Conservation (phyloP, 2,797 vertebrate species). For the Danio jaintianensis region DNA sequence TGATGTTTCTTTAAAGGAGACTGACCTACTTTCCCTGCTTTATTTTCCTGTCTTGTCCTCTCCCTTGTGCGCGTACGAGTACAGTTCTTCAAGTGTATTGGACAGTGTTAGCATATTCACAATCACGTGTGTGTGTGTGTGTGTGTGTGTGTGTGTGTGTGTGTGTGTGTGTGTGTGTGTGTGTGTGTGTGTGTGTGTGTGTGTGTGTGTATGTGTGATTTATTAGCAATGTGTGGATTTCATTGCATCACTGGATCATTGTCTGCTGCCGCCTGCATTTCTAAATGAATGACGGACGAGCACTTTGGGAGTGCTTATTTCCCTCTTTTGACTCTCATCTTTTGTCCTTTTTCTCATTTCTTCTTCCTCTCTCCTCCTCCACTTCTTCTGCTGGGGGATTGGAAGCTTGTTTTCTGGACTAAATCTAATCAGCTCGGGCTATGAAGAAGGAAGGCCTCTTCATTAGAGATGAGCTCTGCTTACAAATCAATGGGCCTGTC, state of each 20-base stretch:
- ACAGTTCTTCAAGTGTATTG: conserved; percentile 39
- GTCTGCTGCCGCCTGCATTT: conserved; percentile 27
- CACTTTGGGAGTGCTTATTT: conserved; percentile 11
- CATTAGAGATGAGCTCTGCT: conserved; percentile 61
- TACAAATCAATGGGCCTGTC: conserved; percentile 58
- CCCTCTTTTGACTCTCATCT: conserved; percentile 11
- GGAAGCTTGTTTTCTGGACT: conserved; percentile 50
- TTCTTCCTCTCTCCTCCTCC: conserved; percentile 27
- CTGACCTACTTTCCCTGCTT: conserved; percentile 68
- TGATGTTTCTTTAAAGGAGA: conserved; percentile 60
- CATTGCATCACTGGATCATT: conserved; percentile 28
- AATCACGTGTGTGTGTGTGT: conserved; percentile 46
- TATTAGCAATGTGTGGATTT: conserved; percentile 28
- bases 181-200: conserved; percentile 43
- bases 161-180: conserved; percentile 43
- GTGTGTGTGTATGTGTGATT: conserved; percentile 42
- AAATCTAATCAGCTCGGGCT: conserved; percentile 60
- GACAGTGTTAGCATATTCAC: conserved; percentile 53
- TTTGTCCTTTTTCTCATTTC: conserved; percentile 22
- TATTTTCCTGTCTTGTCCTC: conserved; percentile 56
- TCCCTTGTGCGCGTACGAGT: conserved; percentile 27
- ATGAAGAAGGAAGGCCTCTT: conserved; percentile 59
- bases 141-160: conserved; percentile 39
- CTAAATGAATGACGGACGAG: conserved; percentile 29
- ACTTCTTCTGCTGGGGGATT: conserved; percentile 37